Evolutionary conservation across 2,888 invertebrate species (phyloP).

Genomic region (Cyrtodaria siliqua): DNA sequence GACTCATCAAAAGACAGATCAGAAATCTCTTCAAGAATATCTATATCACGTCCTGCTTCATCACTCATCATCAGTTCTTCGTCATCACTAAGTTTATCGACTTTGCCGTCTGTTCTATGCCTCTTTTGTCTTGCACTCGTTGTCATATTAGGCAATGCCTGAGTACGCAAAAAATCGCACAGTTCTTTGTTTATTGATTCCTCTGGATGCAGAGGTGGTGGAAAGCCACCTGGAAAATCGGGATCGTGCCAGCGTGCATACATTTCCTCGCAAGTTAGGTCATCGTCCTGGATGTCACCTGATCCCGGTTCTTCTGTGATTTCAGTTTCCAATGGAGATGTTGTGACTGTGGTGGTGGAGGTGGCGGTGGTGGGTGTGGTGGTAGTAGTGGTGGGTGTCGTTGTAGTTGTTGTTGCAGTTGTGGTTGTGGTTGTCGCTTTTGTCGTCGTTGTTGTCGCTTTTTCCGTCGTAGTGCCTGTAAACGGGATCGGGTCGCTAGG

Average conservation of each 20-base stretch:
- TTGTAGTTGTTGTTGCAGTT: neutral
- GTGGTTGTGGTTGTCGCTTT: constrained; percentile 9
- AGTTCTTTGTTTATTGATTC: constrained; percentile 33
- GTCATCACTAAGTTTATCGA: constrained; percentile 16
- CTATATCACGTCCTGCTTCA: constrained; percentile 1
- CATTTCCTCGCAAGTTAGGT: constrained; percentile 35
- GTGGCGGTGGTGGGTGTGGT: neutral
- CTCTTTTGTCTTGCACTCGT: constrained; percentile 28
- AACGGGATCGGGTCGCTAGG: constrained; percentile 38
- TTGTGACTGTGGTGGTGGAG: constrained; percentile 6
- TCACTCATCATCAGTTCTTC: constrained; percentile 31
- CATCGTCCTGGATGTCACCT: too few species aligned
- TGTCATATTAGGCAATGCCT: constrained; percentile 5
- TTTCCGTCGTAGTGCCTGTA: constrained; percentile 11
- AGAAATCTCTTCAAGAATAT: constrained; percentile 10
- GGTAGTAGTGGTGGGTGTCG: neutral
- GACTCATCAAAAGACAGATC: constrained; percentile 39
- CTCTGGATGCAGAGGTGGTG: constrained; percentile 41
- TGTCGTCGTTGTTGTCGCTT: constrained; percentile 4
- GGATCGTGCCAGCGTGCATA: constrained; percentile 40
- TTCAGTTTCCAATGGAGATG: neutral
- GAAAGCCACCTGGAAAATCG: constrained; percentile 45
- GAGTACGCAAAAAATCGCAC: constrained; percentile 32
- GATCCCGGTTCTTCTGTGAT: constrained; percentile 18
- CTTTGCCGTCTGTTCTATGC: constrained; percentile 16